Percentiles rank a stretch among this genome's conserved stretches.
Evolutionary conservation across 2,797 vertebrate species (phyloP).

Genomic region (Esox masquinongy): DNA sequence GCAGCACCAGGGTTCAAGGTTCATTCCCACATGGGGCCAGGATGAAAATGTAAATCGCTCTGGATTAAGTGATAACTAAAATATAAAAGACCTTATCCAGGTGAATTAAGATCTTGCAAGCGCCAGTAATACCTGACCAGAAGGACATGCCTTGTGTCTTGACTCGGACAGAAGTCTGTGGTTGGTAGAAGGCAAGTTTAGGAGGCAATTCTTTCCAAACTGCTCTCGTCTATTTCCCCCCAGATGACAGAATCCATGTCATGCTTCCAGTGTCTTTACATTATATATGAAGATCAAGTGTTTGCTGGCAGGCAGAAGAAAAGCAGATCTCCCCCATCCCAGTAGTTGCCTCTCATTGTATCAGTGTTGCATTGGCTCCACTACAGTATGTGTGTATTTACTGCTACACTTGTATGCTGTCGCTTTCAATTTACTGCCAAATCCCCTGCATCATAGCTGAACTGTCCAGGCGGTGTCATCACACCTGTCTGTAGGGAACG

Average conservation of each 20-base stretch:
- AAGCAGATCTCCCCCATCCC: neutral
- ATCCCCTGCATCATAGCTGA: neutral
- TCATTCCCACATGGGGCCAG: too few relatives aligned
- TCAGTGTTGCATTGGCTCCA: neutral
- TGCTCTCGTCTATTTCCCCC: slow-evolving; percentile 12
- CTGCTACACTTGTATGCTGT: slow-evolving; percentile 10
- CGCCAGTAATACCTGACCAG: too few relatives aligned
- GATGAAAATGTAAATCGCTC: too few relatives aligned
- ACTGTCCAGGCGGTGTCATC: neutral
- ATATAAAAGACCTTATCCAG: too few relatives aligned
- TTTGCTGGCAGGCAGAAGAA: neutral
- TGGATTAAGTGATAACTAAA: too few relatives aligned
- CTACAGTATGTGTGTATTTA: neutral
- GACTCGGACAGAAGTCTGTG: slow-evolving; percentile 10
- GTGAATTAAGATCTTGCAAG: too few relatives aligned
- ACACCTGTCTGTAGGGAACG: neutral
- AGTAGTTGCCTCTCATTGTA: slow-evolving; percentile 13
- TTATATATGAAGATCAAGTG: slow-evolving; percentile 25
- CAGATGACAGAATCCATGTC: slow-evolving; percentile 1
- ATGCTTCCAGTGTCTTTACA: slow-evolving; percentile 13
- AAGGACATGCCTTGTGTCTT: slow-evolving; percentile 11
- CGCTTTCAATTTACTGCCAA: neutral
- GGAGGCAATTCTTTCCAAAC: slow-evolving; percentile 14
- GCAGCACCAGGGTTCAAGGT: too few relatives aligned
- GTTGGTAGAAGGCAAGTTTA: slow-evolving; percentile 3